A percentile compares a stretch with the other conserved stretches of the same genome.
Conservation (phyloP, 2,888 invertebrate species). For the Pseudococcus jackbeardsleyi region DNA sequence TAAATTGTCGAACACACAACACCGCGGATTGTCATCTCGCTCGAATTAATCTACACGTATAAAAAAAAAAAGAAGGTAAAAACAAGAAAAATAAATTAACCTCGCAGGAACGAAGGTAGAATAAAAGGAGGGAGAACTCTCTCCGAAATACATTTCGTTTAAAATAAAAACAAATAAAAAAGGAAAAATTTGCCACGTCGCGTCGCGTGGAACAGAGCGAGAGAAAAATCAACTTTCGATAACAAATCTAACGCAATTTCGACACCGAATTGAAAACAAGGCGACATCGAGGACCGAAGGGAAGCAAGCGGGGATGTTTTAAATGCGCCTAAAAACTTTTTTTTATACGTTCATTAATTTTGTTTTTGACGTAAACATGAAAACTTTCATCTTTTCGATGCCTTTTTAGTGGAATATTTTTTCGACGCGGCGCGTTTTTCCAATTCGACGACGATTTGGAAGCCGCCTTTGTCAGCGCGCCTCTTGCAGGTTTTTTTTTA, state of each 20-base stretch:
- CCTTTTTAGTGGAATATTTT: constrained; percentile 29
- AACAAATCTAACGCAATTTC: constrained; percentile 47
- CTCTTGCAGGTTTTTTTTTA: constrained; percentile 34
- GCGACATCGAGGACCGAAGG: not conserved
- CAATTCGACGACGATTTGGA: constrained; percentile 25
- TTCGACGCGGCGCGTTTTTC: not conserved
- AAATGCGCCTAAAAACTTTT: constrained; percentile 15
- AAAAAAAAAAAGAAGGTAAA: not conserved
- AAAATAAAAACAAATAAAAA: constrained; percentile 4
- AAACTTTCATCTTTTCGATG: constrained; percentile 53
- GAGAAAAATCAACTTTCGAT: constrained; percentile 30
- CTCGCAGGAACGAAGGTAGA: not conserved
- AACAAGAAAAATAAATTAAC: constrained; percentile 33
- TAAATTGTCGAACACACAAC: constrained; percentile 27
- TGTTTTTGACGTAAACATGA: constrained; percentile 43
- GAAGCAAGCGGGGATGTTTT: not conserved
- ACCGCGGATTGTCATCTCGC: constrained; percentile 2
- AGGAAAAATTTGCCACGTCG: not conserved
- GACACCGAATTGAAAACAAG: constrained; percentile 31
- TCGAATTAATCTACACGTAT: constrained; percentile 11
- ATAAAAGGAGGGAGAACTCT: not conserved
- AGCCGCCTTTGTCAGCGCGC: constrained; percentile 37
- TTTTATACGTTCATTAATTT: constrained; percentile 47
- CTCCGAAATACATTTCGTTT: not conserved
- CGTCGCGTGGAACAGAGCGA: not conserved